phyloP scores from a whole-genome alignment of 2,797 vertebrate species.

The Myotis myotis region DNA sequence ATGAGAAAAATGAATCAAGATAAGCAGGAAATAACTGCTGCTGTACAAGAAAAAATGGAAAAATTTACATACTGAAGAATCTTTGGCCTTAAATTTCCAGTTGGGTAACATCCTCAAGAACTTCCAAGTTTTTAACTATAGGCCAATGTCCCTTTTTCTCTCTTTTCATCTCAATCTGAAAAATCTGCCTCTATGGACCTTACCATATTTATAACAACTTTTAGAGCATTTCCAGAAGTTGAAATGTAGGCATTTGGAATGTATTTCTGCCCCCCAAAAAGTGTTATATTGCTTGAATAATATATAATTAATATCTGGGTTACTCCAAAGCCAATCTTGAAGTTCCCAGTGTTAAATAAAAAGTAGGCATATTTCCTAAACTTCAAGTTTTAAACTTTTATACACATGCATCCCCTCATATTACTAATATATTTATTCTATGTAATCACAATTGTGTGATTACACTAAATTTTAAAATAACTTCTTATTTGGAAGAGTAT shows the following conservation, averaged over 20 bases:
- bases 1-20: constrained; percentile 14
- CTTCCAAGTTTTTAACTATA: background rate
- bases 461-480: constrained; percentile 36
- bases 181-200: background rate
- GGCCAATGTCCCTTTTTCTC: background rate
- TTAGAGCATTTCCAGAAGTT: background rate
- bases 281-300: background rate
- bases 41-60: background rate
- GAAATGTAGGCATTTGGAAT: background rate
- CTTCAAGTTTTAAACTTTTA: constrained; percentile 48
- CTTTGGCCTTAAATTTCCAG: constrained; percentile 2
- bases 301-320: constrained; percentile 44
- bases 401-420: background rate
- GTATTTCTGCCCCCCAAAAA: background rate
- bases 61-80: background rate
- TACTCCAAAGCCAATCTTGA: constrained; percentile 24
- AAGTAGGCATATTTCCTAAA: constrained; percentile 6
- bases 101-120: constrained; percentile 27
- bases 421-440: background rate
- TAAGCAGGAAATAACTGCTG: background rate
- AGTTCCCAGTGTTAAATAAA: constrained; percentile 25
- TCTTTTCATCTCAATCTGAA: constrained; percentile 17
- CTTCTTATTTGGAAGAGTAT: background rate
- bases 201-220: background rate
- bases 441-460: constrained; percentile 1